Base-by-base conservation (phyloP, 2,113 vertebrate genomes). In the Oryzias javanicus region DNA sequence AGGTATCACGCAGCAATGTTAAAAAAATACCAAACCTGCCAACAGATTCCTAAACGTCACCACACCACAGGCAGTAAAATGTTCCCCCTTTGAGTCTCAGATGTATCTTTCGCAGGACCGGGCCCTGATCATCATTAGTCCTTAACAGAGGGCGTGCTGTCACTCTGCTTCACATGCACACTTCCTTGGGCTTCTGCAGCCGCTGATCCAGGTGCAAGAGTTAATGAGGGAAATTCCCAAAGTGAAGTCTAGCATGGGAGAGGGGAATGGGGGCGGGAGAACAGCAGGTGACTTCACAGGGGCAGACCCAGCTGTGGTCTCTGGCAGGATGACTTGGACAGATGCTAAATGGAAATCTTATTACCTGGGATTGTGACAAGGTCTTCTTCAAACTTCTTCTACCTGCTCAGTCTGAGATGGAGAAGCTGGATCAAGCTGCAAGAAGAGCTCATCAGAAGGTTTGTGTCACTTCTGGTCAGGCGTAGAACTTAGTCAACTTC, bases 291-390 rank as follows among this genome's bases (percentile, higher is more conserved):
- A 52, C 2, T 25, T 35, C 60, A 60, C 55, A 62, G 29, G 64
- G 60, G 83, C 70, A 40, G 76, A 35, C 8, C 35, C 35, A 35
- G 35, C 35, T 81, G 78, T 54, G 80, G 75, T 86, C 80, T 81
- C 83, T 83, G 83, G 78, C 70, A 59, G 53, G 64, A 61, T 81
- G 80, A 86, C 83, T 86, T 86, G 67, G 73, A 61, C 55, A 56
- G 42, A 77, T 62, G 46, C 50, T 20, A 41, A 42, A 49, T 5
- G 5, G 91, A 97, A 98, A 97, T 98, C 95, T 97, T 95, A 98
- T 97, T 96, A 95, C 95, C 96, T 97, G 95, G 95, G 95, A 96
- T 96, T 97, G 95, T 95, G 93, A 94, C 94, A 87, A 88, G 2
- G 10, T 12, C 2, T 13, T 12, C 35, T 12, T 35, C 10, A 35